phyloP scores from a whole-genome alignment of 1,140 invertebrate genomes.

The Drosophila grimshawi region DNA sequence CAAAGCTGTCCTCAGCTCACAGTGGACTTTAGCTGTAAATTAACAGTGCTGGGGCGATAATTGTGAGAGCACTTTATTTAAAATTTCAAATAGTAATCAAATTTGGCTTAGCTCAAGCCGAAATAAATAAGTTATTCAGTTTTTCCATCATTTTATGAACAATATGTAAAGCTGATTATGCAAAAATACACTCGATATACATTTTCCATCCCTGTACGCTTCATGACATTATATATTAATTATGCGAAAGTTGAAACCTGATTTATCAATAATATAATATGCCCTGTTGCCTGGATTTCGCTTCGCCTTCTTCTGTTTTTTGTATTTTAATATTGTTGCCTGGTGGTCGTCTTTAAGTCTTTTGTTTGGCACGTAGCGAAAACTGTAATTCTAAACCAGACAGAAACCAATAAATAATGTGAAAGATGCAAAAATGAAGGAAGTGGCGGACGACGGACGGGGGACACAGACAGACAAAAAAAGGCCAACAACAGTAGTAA shows the following conservation, averaged over 20 bases:
- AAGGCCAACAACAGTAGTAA: constrained; percentile 14
- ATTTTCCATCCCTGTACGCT: too few species aligned
- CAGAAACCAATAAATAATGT: constrained; percentile 48
- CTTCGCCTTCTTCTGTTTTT: constrained; percentile 1
- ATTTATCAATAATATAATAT: constrained; percentile 21
- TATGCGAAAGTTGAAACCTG: constrained; percentile 1
- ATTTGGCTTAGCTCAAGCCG: too few species aligned
- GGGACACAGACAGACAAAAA: constrained; percentile 27
- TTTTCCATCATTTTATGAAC: too few species aligned
- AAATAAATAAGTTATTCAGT: too few species aligned
- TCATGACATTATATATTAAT: neutral
- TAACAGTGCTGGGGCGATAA: neutral
- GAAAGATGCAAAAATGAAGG: constrained; percentile 39
- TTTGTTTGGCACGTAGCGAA: constrained; percentile 40
- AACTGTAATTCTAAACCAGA: constrained; percentile 54
- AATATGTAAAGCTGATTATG: too few species aligned
- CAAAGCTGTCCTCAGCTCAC: neutral
- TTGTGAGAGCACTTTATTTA: neutral
- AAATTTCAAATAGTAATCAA: too few species aligned
- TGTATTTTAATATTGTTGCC: constrained; percentile 7
- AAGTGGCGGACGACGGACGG: constrained; percentile 10
- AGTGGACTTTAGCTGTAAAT: neutral
- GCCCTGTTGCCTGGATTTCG: neutral
- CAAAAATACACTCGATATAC: neutral
- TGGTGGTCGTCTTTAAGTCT: constrained; percentile 36